Conservation (phyloP, 1,140 invertebrate species). For the Zaprionus nigranus region DNA sequence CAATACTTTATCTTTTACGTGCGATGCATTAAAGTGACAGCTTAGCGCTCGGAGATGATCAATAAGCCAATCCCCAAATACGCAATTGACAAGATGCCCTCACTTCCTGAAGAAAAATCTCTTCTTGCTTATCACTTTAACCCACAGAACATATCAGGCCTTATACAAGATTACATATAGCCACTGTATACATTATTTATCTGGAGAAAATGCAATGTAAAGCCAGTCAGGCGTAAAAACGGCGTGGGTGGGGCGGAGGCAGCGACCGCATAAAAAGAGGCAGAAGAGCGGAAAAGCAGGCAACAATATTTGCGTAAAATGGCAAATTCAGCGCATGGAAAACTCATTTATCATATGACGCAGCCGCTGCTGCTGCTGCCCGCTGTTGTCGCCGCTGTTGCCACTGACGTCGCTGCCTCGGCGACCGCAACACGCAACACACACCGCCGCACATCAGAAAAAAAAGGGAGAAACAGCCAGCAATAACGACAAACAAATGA, state of each 20-base stretch:
- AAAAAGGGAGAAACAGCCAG: conserved; percentile 11
- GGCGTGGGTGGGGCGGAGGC: background rate
- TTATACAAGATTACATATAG: conserved; percentile 24
- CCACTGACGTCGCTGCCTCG: conserved; percentile 24
- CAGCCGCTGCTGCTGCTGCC: conserved; percentile 42
- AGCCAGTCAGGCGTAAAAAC: conserved; percentile 66
- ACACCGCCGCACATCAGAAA: conserved; percentile 12
- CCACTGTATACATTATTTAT: conserved; percentile 10
- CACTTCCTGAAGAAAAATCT: conserved; percentile 14
- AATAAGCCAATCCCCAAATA: conserved; percentile 66
- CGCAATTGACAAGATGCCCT: conserved; percentile 51
- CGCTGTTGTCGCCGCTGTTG: background rate
- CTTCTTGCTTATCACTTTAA: conserved; percentile 38
- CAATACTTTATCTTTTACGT: conserved; percentile 43
- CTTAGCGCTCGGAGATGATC: conserved; percentile 56
- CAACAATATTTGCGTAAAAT: conserved; percentile 46
- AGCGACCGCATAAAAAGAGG: background rate
- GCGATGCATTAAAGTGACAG: conserved; percentile 62
- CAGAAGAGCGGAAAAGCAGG: conserved; percentile 37
- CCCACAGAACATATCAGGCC: conserved; percentile 26
- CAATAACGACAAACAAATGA: conserved; percentile 67
- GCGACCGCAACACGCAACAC: conserved; percentile 41
- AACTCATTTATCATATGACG: conserved; percentile 70
- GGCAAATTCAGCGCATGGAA: conserved; percentile 59
- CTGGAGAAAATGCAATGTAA: conserved; percentile 49